Conservation (phyloP, 2,797 vertebrate genomes). For the Sebastes taczanowskii region DNA sequence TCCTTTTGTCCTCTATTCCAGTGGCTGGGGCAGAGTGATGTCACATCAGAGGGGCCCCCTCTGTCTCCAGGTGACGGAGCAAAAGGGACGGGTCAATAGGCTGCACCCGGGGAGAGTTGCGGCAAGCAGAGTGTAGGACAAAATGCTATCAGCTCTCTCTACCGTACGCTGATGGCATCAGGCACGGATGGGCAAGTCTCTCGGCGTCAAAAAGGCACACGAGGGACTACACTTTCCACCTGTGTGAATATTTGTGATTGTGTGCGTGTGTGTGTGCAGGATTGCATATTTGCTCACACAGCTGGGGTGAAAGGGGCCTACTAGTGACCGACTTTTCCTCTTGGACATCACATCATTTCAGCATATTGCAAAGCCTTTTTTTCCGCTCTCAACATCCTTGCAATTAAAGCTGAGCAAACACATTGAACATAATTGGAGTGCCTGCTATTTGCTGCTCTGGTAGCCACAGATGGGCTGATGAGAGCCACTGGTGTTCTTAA, state of each 20-base stretch:
- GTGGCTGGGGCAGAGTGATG: constrained; percentile 21
- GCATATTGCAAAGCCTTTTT: neutral
- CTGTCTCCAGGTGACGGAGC: constrained; percentile 62
- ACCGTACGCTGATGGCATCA: constrained; percentile 70
- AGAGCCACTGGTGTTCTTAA: neutral
- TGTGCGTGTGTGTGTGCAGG: neutral
- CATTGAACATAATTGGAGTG: constrained; percentile 24
- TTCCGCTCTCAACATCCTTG: neutral
- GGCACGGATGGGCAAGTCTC: constrained; percentile 58
- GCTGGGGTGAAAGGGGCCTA: constrained; percentile 43
- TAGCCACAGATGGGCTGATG: neutral
- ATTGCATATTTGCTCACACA: constrained; percentile 50
- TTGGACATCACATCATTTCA: constrained; percentile 27
- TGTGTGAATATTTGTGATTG: constrained; percentile 50
- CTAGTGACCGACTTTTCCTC: constrained; percentile 38
- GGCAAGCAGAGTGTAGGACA: constrained; percentile 61
- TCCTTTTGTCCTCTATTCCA: constrained; percentile 20
- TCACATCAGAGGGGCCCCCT: constrained; percentile 27
- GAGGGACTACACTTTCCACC: constrained; percentile 65
- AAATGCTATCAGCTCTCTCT: constrained; percentile 71
- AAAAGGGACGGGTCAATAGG: constrained; percentile 65
- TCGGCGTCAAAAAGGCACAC: constrained; percentile 35
- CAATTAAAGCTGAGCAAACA: constrained; percentile 42
- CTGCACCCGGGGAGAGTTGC: constrained; percentile 52
- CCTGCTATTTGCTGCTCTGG: constrained; percentile 22